Evolutionary conservation across 2,113 vertebrate genomes (phyloP), one percentile per base, ranked within the genome.

Genomic region (Psittacula cyanocephala): DNA sequence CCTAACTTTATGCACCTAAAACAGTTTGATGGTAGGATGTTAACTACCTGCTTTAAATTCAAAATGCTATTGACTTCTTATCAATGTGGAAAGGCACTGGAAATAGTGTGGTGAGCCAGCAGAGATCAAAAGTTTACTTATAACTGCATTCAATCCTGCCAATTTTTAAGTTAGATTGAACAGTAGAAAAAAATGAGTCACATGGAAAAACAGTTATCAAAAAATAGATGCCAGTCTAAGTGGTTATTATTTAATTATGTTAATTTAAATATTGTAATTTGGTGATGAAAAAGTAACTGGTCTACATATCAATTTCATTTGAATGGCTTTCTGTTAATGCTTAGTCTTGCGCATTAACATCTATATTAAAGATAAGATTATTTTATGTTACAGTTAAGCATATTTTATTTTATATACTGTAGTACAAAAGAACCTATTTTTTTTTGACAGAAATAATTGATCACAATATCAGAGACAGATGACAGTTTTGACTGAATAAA

Each of bases 111-210:
- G 33, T 72, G 31, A 93, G 22, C 31, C 11, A 52, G 18, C 12
- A 92, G 19, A 94, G 24, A 84, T 69, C 71, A 80, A 68, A 89
- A 80, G 29, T 92, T 91, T 83, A 27, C n/a, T 72, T 83, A 78
- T 19, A 28, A 75, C 29, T 68, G 17, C 31, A 43, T 81, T 59
- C 31, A 33, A 4, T 92, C 39, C 44, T 86, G 25, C 41, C 50
- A 29, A 72, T 95, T 90, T 82, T 41, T 69, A 90, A 53, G 41
- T 62, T 20, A 89, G 28, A 64, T 57, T 84, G 43, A 70, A 25
- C 7, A 88, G 18, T 15, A 33, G 33, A 78, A 85, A 91, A 35
- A 7, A 92, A 6, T 67, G 39, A 69, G 47, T 86, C 28, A 28
- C 47, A 53, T 43, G 15, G 49, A 86, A 93, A 85, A 20, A n/a